phyloP scores from a whole-genome alignment of 2,888 invertebrate genomes.

The Podotricha telesiphe region DNA sequence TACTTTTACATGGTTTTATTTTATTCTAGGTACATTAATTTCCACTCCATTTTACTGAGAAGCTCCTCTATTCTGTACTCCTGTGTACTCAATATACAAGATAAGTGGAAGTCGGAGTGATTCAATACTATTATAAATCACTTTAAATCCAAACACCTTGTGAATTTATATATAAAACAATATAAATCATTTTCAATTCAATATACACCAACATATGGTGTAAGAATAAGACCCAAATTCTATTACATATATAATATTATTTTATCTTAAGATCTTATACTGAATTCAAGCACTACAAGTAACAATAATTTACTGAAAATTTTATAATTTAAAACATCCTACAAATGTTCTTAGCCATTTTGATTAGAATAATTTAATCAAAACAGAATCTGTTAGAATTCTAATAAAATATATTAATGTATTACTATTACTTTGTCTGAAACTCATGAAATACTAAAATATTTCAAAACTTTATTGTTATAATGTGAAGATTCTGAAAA shows the following conservation, averaged over 20 bases:
- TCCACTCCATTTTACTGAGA: too few species aligned
- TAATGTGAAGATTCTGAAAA: neutral
- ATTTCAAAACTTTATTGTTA: slow-evolving; percentile 9
- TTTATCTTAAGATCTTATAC: neutral
- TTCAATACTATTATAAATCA: too few species aligned
- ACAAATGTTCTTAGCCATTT: neutral
- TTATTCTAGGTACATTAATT: too few species aligned
- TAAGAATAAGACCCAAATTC: too few species aligned
- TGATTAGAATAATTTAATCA: slow-evolving; percentile 2
- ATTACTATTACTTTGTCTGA: neutral
- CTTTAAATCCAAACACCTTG: too few species aligned
- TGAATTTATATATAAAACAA: too few species aligned
- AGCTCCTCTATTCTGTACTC: too few species aligned
- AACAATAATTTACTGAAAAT: neutral
- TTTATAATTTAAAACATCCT: neutral
- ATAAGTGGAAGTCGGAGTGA: too few species aligned
- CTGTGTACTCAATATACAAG: too few species aligned
- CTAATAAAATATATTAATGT: neutral
- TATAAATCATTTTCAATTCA: too few species aligned
- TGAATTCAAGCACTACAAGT: neutral
- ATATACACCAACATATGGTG: too few species aligned
- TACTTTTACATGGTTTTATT: too few species aligned
- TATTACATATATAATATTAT: neutral
- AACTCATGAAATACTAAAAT: neutral
- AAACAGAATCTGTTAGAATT: neutral